Evolutionary conservation across 2,113 vertebrate species (phyloP).

Genomic region (Polyodon spathula): DNA sequence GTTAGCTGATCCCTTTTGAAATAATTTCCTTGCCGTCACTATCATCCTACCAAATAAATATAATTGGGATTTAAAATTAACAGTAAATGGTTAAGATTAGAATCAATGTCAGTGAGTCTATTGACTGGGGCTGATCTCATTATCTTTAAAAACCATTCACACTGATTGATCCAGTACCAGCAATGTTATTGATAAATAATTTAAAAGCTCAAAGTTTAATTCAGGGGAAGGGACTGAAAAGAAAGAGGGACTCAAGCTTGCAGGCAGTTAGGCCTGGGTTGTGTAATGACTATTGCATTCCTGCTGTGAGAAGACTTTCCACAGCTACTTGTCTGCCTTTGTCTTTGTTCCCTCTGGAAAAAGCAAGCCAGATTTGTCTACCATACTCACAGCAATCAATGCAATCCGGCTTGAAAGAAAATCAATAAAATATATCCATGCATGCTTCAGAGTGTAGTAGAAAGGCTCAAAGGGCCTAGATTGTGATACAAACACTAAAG

Average conservation of each 20-base stretch:
- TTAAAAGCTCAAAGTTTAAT: conserved; percentile 72
- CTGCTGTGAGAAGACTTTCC: conserved; percentile 57
- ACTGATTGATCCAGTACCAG: conserved; percentile 59
- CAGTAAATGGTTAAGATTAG: conserved; percentile 48
- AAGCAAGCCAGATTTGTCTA: conserved; percentile 79
- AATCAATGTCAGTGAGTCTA: conserved; percentile 60
- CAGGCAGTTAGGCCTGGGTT: conserved; percentile 61
- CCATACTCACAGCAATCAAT: conserved; percentile 84
- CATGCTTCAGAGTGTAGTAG: conserved; percentile 74
- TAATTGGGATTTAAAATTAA: conserved; percentile 51
- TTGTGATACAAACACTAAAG: conserved; percentile 65
- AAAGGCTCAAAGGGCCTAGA: conserved; percentile 70
- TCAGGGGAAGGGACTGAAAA: conserved; percentile 60
- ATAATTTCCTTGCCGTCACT: conserved; percentile 46
- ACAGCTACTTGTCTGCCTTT: conserved; percentile 59
- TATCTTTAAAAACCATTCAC: conserved; percentile 66
- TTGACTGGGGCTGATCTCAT: conserved; percentile 43
- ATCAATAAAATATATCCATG: conserved; percentile 95
- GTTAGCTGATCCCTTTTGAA: conserved; percentile 27
- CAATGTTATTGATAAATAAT: conserved; percentile 81
- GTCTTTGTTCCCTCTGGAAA: conserved; percentile 64
- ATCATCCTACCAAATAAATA: conserved; percentile 27
- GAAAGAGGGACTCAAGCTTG: conserved; percentile 55
- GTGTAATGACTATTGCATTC: conserved; percentile 71
- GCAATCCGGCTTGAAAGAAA: conserved; percentile 92